phyloP scores from a whole-genome alignment of 2,888 invertebrate genomes.

The Sisyra terminalis region DNA sequence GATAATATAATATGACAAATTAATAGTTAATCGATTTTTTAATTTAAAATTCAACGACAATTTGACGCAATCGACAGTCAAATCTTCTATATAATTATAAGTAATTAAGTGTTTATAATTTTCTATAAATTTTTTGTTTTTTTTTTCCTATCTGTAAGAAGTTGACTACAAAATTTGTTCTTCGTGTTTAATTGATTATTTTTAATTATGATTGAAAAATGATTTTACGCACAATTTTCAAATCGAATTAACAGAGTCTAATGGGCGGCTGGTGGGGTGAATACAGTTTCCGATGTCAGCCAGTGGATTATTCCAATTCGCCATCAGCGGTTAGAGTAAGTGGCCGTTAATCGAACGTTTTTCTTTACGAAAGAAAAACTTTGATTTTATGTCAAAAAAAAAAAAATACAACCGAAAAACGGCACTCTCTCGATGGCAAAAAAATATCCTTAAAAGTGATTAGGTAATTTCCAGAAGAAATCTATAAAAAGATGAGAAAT shows the following conservation, averaged over 20 bases:
- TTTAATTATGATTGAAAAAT: no score
- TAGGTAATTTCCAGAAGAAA: no score
- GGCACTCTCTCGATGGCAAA: constrained; percentile 5
- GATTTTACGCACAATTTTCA: constrained; percentile 2
- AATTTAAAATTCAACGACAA: background rate
- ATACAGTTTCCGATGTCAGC: constrained; percentile 81
- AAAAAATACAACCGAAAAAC: background rate
- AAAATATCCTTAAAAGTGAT: no score
- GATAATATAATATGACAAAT: no score
- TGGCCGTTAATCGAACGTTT: constrained; percentile 15
- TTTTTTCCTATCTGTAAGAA: background rate
- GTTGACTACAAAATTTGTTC: background rate
- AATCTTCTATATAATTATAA: constrained; percentile 4
- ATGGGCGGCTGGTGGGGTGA: constrained; percentile 83
- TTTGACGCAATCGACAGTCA: background rate
- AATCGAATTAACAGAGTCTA: constrained; percentile 42
- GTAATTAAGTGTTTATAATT: constrained; percentile 4
- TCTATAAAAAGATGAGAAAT: no score
- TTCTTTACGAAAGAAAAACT: no score
- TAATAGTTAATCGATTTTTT: no score
- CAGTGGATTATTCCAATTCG: constrained; percentile 73
- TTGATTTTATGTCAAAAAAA: background rate
- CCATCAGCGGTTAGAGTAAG: constrained; percentile 74
- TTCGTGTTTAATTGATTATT: no score
- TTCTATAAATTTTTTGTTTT: constrained; percentile 7